Evolutionary conservation across 2,113 vertebrate species (phyloP), one percentile per base, ranked within the genome.

Genomic region (Ophiodon elongatus): DNA sequence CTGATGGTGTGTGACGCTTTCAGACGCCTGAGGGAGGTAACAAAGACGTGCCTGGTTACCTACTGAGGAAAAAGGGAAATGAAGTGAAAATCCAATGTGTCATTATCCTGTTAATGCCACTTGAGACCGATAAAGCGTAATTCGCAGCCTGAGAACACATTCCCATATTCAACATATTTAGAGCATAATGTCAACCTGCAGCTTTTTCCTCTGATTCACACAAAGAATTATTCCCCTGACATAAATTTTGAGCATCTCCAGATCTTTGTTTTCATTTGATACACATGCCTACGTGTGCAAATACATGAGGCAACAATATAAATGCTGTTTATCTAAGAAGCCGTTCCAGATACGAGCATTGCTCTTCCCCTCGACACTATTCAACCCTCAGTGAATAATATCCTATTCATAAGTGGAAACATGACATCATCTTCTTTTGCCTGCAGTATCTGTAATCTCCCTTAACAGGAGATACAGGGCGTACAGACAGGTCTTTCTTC

Each of bases 361-460:
- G 10, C 54, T 73, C 67, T 71, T 80, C 56, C 54, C 52, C 59
- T 25, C 39, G 41, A 59, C 11, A 67, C 67, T 31, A 62, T 27
- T 35, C 29, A 59, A 57, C 27, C n/a, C 14, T 72, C 8, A 47
- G 71, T 69, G 41, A 52, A 91, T 78, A 84, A 73, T 66, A 76
- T 84, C 54, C 65, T 11, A 72, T 37, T 88, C 80, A 27, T n/a
- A 79, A 17, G 47, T 41, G 25, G 19, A 72, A 86, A 78, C 54
- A 77, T 91, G 82, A 89, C 86, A 89, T 93, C 90, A 85, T 82
- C 52, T 79, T 63, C 64, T 67, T 67, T 29, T 63, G 59, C 31
- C 78, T 41, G 29, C 57, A 15, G n/a, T 27, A 76, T 89, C 77
- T 82, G 65, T 76, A 62, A 91, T 90, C 85, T 82, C 29, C 41